A percentile compares a stretch with the other conserved stretches of the same genome.
These are phyloP conservation scores for Bagarius yarrelli DNA, from an alignment of 2,113 vertebrate species.

Conservation along the genomic window DNA sequence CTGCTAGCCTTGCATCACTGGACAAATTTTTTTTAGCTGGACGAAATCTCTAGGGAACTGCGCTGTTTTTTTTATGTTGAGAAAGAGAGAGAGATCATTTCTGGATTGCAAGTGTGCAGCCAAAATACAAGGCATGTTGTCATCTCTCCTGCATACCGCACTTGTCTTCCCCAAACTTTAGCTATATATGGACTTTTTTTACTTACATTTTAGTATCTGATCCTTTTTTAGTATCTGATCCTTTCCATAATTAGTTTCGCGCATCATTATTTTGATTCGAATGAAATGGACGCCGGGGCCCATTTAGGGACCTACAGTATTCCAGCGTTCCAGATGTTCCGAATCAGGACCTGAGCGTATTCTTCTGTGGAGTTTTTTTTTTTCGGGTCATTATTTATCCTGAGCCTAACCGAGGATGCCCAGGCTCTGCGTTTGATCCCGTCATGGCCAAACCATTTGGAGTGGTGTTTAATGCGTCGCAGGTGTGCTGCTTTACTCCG, in stretches of 20 bases:
- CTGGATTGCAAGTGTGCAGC: constrained; percentile 12
- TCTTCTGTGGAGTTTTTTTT: constrained; percentile 36
- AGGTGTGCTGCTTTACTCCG: constrained; percentile 36
- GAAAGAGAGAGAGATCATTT: constrained; percentile 16
- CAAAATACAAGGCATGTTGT: constrained; percentile 13
- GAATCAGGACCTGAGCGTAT: constrained; percentile 43
- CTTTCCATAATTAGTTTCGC: constrained; percentile 16
- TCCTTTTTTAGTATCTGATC: constrained; percentile 2
- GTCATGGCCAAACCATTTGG: constrained; percentile 48
- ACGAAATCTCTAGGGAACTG: constrained; percentile 35
- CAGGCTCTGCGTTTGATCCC: constrained; percentile 37
- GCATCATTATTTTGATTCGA: constrained; percentile 7
- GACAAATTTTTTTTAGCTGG: constrained; percentile 27
- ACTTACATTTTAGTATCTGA: not conserved
- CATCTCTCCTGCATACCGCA: constrained; percentile 22
- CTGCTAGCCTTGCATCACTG: constrained; percentile 30
- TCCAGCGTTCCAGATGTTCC: constrained; percentile 54
- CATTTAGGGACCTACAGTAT: constrained; percentile 33
- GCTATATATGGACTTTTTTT: constrained; percentile 22
- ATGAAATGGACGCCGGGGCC: constrained; percentile 18
- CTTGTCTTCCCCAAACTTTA: constrained; percentile 4
- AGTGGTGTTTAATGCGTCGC: constrained; percentile 37
- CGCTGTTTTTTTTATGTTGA: constrained; percentile 7
- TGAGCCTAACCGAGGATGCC: constrained; percentile 35
- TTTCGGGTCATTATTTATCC: constrained; percentile 47